phyloP scores from a whole-genome alignment of 2,888 invertebrate genomes.

The Drosophila imparisetae region DNA sequence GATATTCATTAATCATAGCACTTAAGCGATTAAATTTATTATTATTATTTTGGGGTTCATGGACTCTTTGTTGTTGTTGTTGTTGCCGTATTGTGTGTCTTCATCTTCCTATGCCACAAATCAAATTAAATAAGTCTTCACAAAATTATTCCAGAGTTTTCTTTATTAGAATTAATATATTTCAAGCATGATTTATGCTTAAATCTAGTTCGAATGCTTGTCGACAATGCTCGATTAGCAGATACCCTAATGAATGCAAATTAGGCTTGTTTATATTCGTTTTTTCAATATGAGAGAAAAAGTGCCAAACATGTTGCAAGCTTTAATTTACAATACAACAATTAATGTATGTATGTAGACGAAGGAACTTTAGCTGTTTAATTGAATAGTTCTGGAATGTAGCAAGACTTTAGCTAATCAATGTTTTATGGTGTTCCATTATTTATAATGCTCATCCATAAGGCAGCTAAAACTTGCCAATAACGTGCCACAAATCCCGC shows the following conservation, averaged over 20 bases:
- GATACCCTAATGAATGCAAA: not conserved
- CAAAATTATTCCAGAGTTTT: not conserved
- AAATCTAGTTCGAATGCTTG: not conserved
- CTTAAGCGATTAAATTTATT: not conserved
- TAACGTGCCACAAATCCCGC: slow-evolving; percentile 30
- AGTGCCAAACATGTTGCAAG: not conserved
- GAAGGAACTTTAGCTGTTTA: not conserved
- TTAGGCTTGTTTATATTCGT: not conserved
- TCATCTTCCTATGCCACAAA: not conserved
- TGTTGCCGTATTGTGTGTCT: not conserved
- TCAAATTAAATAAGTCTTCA: not conserved
- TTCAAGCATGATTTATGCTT: not conserved
- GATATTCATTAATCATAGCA: not conserved
- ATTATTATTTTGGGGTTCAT: not conserved
- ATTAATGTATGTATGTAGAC: not conserved
- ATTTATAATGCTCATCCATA: slow-evolving; percentile 37
- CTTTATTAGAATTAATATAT: not conserved
- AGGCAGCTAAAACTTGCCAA: not conserved
- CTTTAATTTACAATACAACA: not conserved
- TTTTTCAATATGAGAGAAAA: not conserved
- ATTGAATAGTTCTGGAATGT: not conserved
- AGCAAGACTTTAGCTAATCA: not conserved
- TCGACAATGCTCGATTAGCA: not conserved
- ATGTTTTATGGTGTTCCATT: slow-evolving; percentile 19
- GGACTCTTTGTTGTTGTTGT: no score